These are phyloP conservation scores for Eptesicus fuscus DNA, from an alignment of 2,113 vertebrate species.

Conservation along the genomic window DNA sequence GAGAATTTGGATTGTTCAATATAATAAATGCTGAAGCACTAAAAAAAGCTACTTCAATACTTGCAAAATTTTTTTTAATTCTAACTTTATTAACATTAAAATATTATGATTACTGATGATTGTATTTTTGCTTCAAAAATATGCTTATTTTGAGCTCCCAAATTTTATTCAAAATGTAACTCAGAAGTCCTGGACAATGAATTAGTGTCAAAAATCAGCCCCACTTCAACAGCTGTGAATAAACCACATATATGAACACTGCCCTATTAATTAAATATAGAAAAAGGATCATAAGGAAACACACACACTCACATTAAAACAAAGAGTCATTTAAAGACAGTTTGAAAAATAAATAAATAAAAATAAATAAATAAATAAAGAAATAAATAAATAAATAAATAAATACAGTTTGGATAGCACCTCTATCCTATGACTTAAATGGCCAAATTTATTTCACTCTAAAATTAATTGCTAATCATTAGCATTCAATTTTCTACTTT, in stretches of 20 bases:
- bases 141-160: neutral
- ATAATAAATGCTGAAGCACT: constrained; percentile 2
- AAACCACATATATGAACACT: neutral
- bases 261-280: neutral
- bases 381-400: neutral
- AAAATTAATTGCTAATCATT: neutral
- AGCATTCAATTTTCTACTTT: neutral
- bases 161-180: neutral
- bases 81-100: neutral
- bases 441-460: neutral
- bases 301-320: neutral
- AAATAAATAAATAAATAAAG: neutral
- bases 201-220: neutral
- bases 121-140: neutral
- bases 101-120: neutral
- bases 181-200: neutral
- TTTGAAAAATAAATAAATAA: neutral
- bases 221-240: neutral
- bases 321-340: neutral
- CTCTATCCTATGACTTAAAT: neutral
- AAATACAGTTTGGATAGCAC: neutral
- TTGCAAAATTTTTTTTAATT: neutral
- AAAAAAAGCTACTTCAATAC: neutral
- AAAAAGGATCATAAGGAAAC: neutral
- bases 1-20: neutral